Evolutionary conservation across 2,113 vertebrate species (phyloP).

Genomic region (Dendropsophus ebraccatus): DNA sequence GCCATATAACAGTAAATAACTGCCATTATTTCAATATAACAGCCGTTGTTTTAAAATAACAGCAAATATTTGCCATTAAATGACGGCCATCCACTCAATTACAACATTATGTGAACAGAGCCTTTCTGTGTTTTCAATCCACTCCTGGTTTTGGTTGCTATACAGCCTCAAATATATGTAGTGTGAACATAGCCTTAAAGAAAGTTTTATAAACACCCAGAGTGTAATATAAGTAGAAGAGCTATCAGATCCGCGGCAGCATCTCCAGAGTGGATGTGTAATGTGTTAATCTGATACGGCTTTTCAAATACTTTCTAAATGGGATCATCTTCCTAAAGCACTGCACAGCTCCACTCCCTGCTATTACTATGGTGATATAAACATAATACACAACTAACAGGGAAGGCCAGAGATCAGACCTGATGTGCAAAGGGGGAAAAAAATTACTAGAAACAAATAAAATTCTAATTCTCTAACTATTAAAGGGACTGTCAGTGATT

Average conservation of each 20-base stretch:
- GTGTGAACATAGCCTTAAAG: too few relatives aligned
- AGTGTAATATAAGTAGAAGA: not conserved
- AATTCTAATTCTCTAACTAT: not conserved
- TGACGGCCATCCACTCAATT: too few relatives aligned
- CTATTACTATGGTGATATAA: conserved; percentile 36
- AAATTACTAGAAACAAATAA: not conserved
- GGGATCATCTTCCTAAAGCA: conserved; percentile 38
- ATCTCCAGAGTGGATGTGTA: not conserved
- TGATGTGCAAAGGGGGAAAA: not conserved
- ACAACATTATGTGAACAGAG: too few relatives aligned
- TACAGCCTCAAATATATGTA: too few relatives aligned
- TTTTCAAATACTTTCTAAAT: conserved; percentile 23
- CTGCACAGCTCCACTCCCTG: conserved; percentile 19
- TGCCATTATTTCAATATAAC: too few relatives aligned
- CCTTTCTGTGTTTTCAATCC: too few relatives aligned
- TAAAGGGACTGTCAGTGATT: too few relatives aligned
- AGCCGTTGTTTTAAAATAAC: too few relatives aligned
- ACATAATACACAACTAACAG: conserved; percentile 19
- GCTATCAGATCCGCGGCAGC: not conserved
- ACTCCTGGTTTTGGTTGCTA: too few relatives aligned
- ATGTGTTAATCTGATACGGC: conserved; percentile 29
- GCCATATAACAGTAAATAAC: too few relatives aligned
- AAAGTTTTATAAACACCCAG: not conserved
- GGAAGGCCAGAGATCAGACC: not conserved
- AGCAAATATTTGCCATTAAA: too few relatives aligned